phyloP scores from a whole-genome alignment of 2,113 vertebrate genomes.

The Rutilus rutilus region DNA sequence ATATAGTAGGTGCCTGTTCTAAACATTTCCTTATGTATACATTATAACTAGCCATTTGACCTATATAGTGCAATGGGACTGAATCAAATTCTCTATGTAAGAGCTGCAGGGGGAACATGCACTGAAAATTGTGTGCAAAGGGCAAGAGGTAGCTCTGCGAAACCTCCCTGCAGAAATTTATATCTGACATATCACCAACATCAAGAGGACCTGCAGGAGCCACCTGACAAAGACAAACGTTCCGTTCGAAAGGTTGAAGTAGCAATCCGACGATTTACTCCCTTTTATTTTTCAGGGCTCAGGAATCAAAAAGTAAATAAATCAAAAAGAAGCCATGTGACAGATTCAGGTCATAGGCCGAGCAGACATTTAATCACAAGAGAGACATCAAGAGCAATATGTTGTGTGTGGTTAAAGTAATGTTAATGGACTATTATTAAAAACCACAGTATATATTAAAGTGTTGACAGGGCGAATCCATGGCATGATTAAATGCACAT shows the following conservation, averaged over 20 bases:
- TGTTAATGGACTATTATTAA: slow-evolving; percentile 55
- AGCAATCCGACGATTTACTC: slow-evolving; percentile 61
- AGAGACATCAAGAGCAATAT: slow-evolving; percentile 42
- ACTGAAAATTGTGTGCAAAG: slow-evolving; percentile 36
- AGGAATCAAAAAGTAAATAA: slow-evolving; percentile 55
- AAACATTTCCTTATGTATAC: not conserved
- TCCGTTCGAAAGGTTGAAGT: slow-evolving; percentile 48
- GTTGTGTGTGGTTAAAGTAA: slow-evolving; percentile 57
- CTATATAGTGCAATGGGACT: slow-evolving; percentile 10
- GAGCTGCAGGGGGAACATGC: not conserved
- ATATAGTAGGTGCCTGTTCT: not conserved
- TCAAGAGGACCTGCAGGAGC: slow-evolving; percentile 22
- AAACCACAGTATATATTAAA: slow-evolving; percentile 8
- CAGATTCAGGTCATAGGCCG: slow-evolving; percentile 61
- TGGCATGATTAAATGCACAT: slow-evolving; percentile 40
- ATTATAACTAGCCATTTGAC: slow-evolving; percentile 19
- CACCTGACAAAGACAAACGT: slow-evolving; percentile 46
- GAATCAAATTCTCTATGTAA: slow-evolving; percentile 21
- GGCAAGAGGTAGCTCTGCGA: slow-evolving; percentile 12
- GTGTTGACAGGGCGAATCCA: slow-evolving; percentile 36
- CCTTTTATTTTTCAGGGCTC: slow-evolving; percentile 46
- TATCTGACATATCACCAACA: slow-evolving; percentile 13
- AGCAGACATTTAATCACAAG: slow-evolving; percentile 63
- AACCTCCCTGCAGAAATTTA: slow-evolving; percentile 26
- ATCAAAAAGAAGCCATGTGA: slow-evolving; percentile 62